Conservation (phyloP, 2,888 invertebrate genomes). For the Melinopterus prodromus region DNA sequence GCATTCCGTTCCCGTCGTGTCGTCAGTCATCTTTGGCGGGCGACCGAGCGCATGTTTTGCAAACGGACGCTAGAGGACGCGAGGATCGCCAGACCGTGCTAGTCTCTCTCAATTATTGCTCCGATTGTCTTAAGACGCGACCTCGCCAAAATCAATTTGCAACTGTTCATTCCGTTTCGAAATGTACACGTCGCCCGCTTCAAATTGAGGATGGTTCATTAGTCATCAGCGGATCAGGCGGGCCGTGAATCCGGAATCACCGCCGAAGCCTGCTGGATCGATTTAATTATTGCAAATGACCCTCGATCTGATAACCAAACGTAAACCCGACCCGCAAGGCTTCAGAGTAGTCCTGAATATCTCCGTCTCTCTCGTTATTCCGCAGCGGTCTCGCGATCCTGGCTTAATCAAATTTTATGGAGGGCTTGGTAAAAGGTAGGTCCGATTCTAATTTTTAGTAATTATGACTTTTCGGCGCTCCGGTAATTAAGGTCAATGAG, state of each 20-base stretch:
- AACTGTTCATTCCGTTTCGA: slow-evolving; percentile 7
- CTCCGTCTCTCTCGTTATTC: slow-evolving; percentile 10
- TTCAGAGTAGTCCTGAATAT: background rate
- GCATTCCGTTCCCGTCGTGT: slow-evolving; percentile 19
- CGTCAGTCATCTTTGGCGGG: slow-evolving; percentile 5
- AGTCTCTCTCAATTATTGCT: background rate
- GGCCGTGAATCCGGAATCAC: background rate
- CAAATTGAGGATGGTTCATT: slow-evolving; percentile 21
- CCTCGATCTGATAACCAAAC: slow-evolving; percentile 17
- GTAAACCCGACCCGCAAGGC: slow-evolving; percentile 4
- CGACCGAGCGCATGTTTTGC: too few species aligned
- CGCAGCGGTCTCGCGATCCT: background rate
- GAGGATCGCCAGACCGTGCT: background rate
- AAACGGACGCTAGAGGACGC: background rate
- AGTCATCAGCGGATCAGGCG: slow-evolving; percentile 11
- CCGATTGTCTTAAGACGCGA: background rate
- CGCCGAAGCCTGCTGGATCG: background rate
- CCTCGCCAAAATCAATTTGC: background rate
- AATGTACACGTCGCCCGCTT: background rate
- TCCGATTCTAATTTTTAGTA: slow-evolving; percentile 4
- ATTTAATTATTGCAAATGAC: slow-evolving; percentile 25
- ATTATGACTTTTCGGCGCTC: background rate
- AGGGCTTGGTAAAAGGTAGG: background rate
- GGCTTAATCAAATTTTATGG: background rate
- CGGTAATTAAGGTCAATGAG: background rate